These are phyloP conservation scores for Solea solea DNA, from an alignment of 2,113 vertebrate genomes.

Conservation along the genomic window DNA sequence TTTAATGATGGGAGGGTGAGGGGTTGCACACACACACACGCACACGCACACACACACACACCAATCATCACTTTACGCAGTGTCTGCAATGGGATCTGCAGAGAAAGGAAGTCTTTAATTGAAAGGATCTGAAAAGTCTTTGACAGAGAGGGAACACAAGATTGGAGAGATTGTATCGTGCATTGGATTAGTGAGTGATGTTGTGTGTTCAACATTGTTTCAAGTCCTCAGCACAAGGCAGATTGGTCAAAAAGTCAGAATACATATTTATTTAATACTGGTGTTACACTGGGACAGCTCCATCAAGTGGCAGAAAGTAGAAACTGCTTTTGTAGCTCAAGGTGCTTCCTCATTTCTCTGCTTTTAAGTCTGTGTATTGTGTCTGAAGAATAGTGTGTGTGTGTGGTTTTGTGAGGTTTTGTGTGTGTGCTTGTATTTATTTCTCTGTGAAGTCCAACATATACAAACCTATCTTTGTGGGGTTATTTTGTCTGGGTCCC, in stretches of 20 bases:
- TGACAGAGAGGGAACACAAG: conserved; percentile 39
- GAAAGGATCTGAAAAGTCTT: conserved; percentile 66
- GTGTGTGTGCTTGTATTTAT: no score
- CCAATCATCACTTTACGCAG: conserved; percentile 68
- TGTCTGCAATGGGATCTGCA: conserved; percentile 66
- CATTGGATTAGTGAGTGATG: conserved; percentile 7
- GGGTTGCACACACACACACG: background rate
- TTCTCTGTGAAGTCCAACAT: no score
- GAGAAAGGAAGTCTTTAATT: conserved; percentile 72
- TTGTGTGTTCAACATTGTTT: background rate
- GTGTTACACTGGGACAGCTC: conserved; percentile 14
- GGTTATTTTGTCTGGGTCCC: no score
- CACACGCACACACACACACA: conserved; percentile 19
- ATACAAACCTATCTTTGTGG: no score
- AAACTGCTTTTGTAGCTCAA: background rate
- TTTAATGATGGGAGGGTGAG: background rate
- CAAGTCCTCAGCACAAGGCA: background rate
- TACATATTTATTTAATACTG: background rate
- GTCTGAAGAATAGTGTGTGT: no score
- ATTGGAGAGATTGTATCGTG: conserved; percentile 11
- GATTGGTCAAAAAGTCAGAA: background rate
- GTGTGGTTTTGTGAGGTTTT: no score
- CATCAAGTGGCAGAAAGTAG: conserved; percentile 48
- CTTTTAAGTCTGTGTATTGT: no score
- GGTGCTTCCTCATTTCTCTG: no score